Base-by-base conservation (phyloP, 2,888 invertebrate species). In the Erebia ligea region DNA sequence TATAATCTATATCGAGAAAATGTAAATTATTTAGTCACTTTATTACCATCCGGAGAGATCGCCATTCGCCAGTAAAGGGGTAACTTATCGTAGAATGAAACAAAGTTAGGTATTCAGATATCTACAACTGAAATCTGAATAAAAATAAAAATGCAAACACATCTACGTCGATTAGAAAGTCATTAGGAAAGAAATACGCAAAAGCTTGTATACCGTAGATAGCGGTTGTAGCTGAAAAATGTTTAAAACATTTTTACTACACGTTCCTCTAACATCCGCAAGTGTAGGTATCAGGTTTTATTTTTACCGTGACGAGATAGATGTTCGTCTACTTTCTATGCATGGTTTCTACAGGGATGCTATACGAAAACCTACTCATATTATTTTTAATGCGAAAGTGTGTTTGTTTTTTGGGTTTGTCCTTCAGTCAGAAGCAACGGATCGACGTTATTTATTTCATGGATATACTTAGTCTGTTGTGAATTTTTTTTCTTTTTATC, bases 281-380 rank as follows among this genome's bases (percentile, higher is more conserved):
- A 67, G 72, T 75, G 67, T 65, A 74, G n/a, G n/a, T n/a, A n/a
- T n/a, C 68, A 76, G 45, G 75, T 79, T 82, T 86, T 85, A 86
- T 86, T 85, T 85, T 84, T 83, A 81, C 78, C 79, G 80, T 79
- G 62, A 63, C 56, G 80, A 81, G 80, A 80, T 82, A 81, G 80
- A 80, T 81, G 80, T 86, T 86, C 82, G 83, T 84, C 76, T 85
- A 82, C 84, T 91, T 90, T 87, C 83, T 89, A 91, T 92, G 91
- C 91, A 92, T 91, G 89, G 89, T 89, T 45, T 45, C 13, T 45
- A 45, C 13, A 45, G 45, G 45, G 45, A 45, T 13, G 45, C 13
- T 13, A 45, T 34, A 34, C 34, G 34, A 34, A 34, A 34, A 6
- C 34, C 34, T 34, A 34, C 34, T 6, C 6, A 6, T 6, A 34